These are phyloP conservation scores for Spea hammondii DNA, from an alignment of 2,797 vertebrate genomes.

Conservation along the genomic window DNA sequence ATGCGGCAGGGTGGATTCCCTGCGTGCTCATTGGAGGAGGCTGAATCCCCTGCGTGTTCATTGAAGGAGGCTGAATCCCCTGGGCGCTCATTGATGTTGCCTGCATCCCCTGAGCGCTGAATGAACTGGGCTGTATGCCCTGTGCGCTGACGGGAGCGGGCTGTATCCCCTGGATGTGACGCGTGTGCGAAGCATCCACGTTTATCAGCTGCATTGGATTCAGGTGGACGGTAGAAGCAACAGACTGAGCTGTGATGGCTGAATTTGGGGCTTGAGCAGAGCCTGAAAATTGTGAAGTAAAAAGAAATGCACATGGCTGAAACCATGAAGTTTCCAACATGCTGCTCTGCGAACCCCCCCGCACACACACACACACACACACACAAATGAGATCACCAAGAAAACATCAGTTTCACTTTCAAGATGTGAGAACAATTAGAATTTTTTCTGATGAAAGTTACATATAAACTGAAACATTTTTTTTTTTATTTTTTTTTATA, in stretches of 20 bases:
- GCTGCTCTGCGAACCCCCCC: too few species aligned
- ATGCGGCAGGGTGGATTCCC: conserved; percentile 82
- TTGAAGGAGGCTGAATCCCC: conserved; percentile 79
- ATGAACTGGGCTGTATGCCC: conserved; percentile 80
- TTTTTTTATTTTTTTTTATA: too few species aligned
- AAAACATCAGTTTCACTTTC: too few species aligned
- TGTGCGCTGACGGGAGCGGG: conserved; percentile 81
- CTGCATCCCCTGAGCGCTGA: conserved; percentile 73
- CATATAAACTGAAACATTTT: too few species aligned
- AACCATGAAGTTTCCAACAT: too few species aligned
- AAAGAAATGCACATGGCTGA: too few species aligned
- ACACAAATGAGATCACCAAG: too few species aligned
- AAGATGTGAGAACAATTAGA: too few species aligned
- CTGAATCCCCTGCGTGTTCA: conserved; percentile 89
- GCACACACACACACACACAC: too few species aligned
- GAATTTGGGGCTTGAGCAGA: conserved; percentile 94
- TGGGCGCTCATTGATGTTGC: conserved; percentile 85
- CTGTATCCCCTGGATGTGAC: conserved; percentile 91
- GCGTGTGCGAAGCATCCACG: conserved; percentile 78
- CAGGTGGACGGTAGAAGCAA: conserved; percentile 93
- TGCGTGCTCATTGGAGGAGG: conserved; percentile 85
- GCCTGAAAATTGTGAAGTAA: conserved; percentile 63
- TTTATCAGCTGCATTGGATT: conserved; percentile 98
- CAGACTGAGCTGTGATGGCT: conserved; percentile 83
- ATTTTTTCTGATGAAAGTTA: too few species aligned